Conservation (phyloP, 1,140 invertebrate species). For the Trissolcus basalis region DNA sequence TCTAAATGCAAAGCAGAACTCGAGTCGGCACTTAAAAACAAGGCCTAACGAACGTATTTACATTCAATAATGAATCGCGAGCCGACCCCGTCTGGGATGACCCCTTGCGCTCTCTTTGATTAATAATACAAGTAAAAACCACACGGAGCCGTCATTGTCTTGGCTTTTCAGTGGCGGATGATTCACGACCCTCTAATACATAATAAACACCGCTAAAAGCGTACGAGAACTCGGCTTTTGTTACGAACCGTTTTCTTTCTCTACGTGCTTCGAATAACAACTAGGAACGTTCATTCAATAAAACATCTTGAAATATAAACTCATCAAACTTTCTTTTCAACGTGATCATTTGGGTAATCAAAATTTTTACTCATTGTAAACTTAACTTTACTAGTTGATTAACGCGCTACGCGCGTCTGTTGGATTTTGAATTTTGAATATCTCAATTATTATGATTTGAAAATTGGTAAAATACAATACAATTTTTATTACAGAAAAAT, state of each 20-base stretch:
- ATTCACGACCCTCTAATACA: constrained; percentile 51
- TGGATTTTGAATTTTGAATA: too few relatives aligned
- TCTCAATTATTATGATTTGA: too few relatives aligned
- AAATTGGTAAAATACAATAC: too few relatives aligned
- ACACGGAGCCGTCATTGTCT: constrained; percentile 47
- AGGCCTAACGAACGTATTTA: constrained; percentile 55
- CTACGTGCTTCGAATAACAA: constrained; percentile 46
- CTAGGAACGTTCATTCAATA: constrained; percentile 35
- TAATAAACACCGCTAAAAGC: constrained; percentile 37
- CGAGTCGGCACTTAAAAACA: constrained; percentile 47
- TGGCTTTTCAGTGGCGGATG: constrained; percentile 51
- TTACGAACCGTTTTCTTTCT: constrained; percentile 49
- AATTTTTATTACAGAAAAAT: too few relatives aligned
- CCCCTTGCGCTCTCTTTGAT: constrained; percentile 33
- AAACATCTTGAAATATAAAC: constrained; percentile 39
- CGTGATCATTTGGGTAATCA: constrained; percentile 8
- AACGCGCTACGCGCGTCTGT: too few relatives aligned
- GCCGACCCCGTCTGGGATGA: constrained; percentile 23
- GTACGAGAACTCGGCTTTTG: constrained; percentile 31
- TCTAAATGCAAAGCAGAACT: constrained; percentile 53
- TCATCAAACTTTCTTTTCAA: constrained; percentile 29
- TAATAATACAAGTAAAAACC: constrained; percentile 54
- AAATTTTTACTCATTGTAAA: too few relatives aligned
- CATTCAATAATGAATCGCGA: constrained; percentile 50
- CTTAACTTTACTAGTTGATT: too few relatives aligned